Conservation (phyloP, 2,797 vertebrate species). For the Poecilia velifera region DNA sequence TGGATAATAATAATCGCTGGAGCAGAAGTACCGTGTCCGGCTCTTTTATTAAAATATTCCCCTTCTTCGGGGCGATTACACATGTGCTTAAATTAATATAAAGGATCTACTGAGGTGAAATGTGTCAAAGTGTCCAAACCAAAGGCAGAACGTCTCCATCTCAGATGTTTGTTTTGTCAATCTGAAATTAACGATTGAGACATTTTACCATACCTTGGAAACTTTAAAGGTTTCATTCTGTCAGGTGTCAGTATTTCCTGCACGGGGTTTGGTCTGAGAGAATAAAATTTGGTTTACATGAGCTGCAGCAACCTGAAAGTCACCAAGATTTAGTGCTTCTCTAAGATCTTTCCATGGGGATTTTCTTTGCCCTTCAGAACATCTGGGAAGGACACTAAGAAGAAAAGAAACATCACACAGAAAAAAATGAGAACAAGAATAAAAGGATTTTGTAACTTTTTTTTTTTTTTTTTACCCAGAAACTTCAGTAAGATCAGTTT, state of each 20-base stretch:
- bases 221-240: background rate
- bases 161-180: background rate
- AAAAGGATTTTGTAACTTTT: conserved; percentile 34
- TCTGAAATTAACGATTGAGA: background rate
- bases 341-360: conserved; percentile 8
- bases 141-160: background rate
- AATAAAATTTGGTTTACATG: conserved; percentile 4
- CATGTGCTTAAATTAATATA: background rate
- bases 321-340: conserved; percentile 11
- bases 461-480: conserved; percentile 5
- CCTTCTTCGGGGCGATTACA: no score
- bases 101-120: background rate
- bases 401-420: conserved; percentile 7
- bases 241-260: background rate
- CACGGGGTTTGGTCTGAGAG: background rate
- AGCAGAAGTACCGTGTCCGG: no score
- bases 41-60: no score
- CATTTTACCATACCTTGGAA: background rate
- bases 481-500: conserved; percentile 21
- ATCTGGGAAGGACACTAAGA: conserved; percentile 15
- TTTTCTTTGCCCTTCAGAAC: conserved; percentile 38
- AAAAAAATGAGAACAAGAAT: background rate
- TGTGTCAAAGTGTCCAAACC: background rate
- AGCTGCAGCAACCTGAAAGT: background rate
- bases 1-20: no score